Evolutionary conservation across 2,797 vertebrate species (phyloP), one percentile per base, ranked within the genome.

Genomic region (Oryzias sinensis): DNA sequence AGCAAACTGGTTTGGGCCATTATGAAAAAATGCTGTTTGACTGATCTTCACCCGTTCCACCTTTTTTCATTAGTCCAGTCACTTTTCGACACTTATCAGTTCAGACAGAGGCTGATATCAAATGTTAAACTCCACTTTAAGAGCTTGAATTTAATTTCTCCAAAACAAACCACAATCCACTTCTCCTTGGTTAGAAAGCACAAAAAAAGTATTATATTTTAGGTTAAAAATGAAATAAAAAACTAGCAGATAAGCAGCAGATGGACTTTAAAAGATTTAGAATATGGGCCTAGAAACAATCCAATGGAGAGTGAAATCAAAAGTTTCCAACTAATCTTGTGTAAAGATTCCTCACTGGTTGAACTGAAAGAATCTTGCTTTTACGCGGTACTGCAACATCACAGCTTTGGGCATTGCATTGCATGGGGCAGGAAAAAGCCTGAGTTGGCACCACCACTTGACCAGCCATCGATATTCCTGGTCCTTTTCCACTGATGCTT

Each of bases 1-100:
- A 99, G 92, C 87, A 99, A 92, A 89, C 97, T 98, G 72, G 94
- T 97, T 83, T 99, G 96, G 80, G 96, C 94, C 97, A 98, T 93
- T 70, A 79, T 89, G 82, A 82, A 79, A 56, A 62, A 44, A 62
- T 51, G 79, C 74, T 60, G 87, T 69, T 81, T 70, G 65, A 48
- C 68, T 77, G 70, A 67, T 59, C 70, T 89, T 71, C 70, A 43
- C 68, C 78, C 68, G 68, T 60, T 80, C 65, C 79, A 70, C 75
- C 70, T 84, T 68, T 70, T 89, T 87, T 88, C 77, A 76, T 65
- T 78, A 77, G 77, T 83, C 72, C 72, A 84, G 82, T 89, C 77
- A 84, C 72, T 41, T 49, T 48, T 73, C 79, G 18, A 18, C 18
- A 18, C 18, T 18, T 18, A 18, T 18, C 18, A 18, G 18, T 18